Percentiles rank a stretch among this genome's conserved stretches.
phyloP scores from a whole-genome alignment of 1,140 invertebrate species.

The Meteorus sp. region DNA sequence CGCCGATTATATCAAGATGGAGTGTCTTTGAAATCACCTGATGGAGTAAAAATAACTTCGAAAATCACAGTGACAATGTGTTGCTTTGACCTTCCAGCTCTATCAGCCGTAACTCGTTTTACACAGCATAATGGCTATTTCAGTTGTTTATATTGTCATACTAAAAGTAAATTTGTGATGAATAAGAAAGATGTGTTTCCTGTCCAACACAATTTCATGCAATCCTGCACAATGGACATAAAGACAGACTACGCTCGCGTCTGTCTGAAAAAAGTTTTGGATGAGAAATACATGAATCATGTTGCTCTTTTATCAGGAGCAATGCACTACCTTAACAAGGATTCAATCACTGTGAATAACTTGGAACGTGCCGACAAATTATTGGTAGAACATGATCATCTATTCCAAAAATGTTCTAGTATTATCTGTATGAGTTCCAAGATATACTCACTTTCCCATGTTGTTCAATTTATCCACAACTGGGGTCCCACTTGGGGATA shows the following conservation, averaged over 20 bases:
- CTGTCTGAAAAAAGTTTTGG: conserved; percentile 2
- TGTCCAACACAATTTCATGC: not conserved
- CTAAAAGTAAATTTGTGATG: not conserved
- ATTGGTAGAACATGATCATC: not conserved
- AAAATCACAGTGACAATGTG: not conserved
- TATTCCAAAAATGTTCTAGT: conserved; percentile 8
- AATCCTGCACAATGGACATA: not conserved
- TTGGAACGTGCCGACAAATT: not conserved
- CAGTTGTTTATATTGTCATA: not conserved
- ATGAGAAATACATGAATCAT: not conserved
- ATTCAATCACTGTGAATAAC: conserved; percentile 4
- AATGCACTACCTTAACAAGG: not conserved
- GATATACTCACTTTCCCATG: conserved; percentile 25
- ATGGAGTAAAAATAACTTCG: not conserved
- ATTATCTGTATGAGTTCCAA: conserved; percentile 21
- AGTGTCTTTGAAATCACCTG: not conserved
- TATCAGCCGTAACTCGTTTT: not conserved
- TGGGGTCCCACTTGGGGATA: conserved; percentile 26
- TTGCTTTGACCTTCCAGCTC: not conserved
- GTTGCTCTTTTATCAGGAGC: conserved; percentile 7
- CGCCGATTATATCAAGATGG: not conserved
- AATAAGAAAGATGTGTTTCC: not conserved
- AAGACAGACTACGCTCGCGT: not conserved
- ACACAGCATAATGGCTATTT: not conserved
- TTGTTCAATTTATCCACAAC: conserved; percentile 8